Evolutionary conservation across 2,888 invertebrate genomes (phyloP).

Genomic region (Synanthedon myopaeformis): DNA sequence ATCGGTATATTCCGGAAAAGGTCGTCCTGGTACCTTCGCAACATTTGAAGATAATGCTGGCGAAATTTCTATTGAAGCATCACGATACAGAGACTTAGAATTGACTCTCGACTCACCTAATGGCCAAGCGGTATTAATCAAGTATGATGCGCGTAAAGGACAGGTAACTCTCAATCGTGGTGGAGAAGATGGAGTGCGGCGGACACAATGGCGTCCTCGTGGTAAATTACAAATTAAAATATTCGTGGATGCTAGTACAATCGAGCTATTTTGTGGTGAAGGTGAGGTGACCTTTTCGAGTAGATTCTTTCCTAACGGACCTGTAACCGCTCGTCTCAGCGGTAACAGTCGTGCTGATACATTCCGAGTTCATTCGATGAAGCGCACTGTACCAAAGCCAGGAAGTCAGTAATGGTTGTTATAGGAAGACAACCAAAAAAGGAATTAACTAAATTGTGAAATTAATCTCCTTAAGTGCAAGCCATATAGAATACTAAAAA

Average conservation of each 20-base stretch:
- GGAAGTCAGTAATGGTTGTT: too few relatives aligned
- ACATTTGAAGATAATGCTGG: conserved; percentile 28
- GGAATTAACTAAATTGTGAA: too few relatives aligned
- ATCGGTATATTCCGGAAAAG: conserved; percentile 18
- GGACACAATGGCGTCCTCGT: conserved; percentile 35
- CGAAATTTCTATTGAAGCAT: conserved; percentile 27
- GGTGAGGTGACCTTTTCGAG: conserved; percentile 47
- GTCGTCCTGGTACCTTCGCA: conserved; percentile 11
- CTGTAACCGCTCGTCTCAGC: conserved; percentile 19
- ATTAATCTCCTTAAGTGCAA: too few relatives aligned
- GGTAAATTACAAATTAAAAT: conserved; percentile 20
- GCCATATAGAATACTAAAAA: too few relatives aligned
- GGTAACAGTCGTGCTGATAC: conserved; percentile 9
- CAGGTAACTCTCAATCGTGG: conserved; percentile 39
- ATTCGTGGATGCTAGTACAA: conserved; percentile 41
- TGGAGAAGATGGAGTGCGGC: conserved; percentile 35
- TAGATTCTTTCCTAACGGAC: conserved; percentile 30
- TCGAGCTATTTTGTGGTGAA: conserved; percentile 36
- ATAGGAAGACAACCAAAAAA: too few relatives aligned
- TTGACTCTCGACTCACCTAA: conserved; percentile 26
- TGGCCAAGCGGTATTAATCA: conserved; percentile 21
- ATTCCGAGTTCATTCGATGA: conserved; percentile 19
- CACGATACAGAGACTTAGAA: conserved; percentile 16
- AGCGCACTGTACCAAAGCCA: conserved; percentile 16
- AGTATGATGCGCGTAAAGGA: conserved; percentile 21